Percentiles rank a stretch among this genome's conserved stretches.
These are phyloP conservation scores for Cyclophora albipunctata DNA, from an alignment of 2,888 invertebrate species.

Conservation along the genomic window DNA sequence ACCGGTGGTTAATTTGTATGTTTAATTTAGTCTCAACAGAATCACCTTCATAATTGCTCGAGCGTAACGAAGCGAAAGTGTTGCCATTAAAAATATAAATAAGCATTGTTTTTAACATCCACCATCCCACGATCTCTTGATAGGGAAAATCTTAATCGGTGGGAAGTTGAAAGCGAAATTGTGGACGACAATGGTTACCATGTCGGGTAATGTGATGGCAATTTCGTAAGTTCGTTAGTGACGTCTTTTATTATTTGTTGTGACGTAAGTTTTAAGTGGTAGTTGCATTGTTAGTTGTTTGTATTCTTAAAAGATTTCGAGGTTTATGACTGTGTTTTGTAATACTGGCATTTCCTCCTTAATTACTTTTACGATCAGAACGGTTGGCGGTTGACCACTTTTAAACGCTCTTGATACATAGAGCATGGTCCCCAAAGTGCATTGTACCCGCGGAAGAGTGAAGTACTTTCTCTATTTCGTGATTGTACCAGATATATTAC, in stretches of 20 bases:
- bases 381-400: no score
- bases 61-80: slow-evolving; percentile 63
- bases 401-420: no score
- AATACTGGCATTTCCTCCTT: no score
- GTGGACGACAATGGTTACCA: slow-evolving; percentile 42
- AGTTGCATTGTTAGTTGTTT: neutral
- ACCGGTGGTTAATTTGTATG: no score
- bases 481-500: no score
- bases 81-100: slow-evolving; percentile 54
- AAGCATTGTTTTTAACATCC: slow-evolving; percentile 53
- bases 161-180: slow-evolving; percentile 68
- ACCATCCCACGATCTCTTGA: slow-evolving; percentile 69
- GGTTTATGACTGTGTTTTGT: no score
- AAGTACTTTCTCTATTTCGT: no score
- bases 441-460: no score
- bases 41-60: slow-evolving; percentile 37
- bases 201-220: slow-evolving; percentile 20
- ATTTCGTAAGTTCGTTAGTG: slow-evolving; percentile 26
- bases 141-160: slow-evolving; percentile 67
- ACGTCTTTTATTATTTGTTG: slow-evolving; percentile 6
- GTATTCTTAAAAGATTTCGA: neutral
- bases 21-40: no score
- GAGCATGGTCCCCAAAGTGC: no score
- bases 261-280: slow-evolving; percentile 3
- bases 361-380: no score